Evolutionary conservation across 2,888 invertebrate genomes (phyloP).

Genomic region (Platycheirus albimanus): DNA sequence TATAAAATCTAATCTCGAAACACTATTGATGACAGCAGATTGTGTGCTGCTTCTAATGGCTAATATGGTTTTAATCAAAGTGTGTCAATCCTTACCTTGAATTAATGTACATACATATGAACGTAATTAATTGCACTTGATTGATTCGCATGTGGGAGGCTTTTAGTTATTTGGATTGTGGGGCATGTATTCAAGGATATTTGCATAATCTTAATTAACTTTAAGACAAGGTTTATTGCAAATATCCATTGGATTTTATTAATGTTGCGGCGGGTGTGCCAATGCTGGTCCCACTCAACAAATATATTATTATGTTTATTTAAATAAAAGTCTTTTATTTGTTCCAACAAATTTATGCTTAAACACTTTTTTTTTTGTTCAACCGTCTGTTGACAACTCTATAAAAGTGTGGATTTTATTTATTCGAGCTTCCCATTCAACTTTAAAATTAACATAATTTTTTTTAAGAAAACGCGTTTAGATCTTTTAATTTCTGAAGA

Average conservation of each 20-base stretch:
- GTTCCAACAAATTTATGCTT: no score
- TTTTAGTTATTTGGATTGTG: slow-evolving; percentile 1
- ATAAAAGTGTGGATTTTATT: no score
- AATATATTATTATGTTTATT: no score
- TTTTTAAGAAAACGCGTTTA: no score
- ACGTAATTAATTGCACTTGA: slow-evolving; percentile 32
- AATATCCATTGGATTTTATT: not conserved
- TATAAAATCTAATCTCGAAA: slow-evolving; percentile 9
- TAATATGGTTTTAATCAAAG: slow-evolving; percentile 19
- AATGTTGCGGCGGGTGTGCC: no score
- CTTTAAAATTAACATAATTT: no score
- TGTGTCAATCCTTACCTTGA: slow-evolving; percentile 8
- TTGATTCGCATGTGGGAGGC: slow-evolving; percentile 18
- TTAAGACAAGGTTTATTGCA: slow-evolving; percentile 15
- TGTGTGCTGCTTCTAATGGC: not conserved
- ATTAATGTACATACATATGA: slow-evolving; percentile 26
- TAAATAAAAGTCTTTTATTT: no score
- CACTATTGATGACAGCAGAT: slow-evolving; percentile 2
- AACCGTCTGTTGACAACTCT: no score
- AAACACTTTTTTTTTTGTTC: no score
- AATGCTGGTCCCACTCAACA: no score
- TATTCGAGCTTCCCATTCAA: no score
- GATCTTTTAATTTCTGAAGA: no score
- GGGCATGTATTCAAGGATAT: not conserved
- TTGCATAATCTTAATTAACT: slow-evolving; percentile 38